Evolutionary conservation across 2,113 vertebrate genomes (phyloP), one percentile per base, ranked within the genome.

Genomic region (Neolamprologus tretocephalus): DNA sequence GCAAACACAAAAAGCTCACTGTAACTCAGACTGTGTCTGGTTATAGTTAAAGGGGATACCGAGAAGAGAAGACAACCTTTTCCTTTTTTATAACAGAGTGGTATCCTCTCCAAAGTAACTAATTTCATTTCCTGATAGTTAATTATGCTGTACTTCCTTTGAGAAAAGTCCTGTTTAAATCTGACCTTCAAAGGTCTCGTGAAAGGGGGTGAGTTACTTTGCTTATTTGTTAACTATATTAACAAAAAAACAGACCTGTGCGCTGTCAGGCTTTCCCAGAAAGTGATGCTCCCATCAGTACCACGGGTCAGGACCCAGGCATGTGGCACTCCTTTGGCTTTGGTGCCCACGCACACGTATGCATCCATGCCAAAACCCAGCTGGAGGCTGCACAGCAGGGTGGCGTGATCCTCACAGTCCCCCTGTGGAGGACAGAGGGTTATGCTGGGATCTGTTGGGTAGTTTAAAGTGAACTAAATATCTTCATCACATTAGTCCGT

Each of bases 331-430:
- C 96, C 97, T 94, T 97, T 99, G 53, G 96, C 97, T 94, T 99
- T 99, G 80, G 98, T 99, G 81, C 99, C 99, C 68, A 99, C 97
- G 92, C 99, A 99, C n/a, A 99, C 98, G 86, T 98, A 99, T 3
- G 98, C 98, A 91, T 99, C 98, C 89, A 99, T 87, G 8, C 98
- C 99, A 81, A 98, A 99, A 4, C 98, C 99, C 81, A 99, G 97
- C 81, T 99, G 96, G 82, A 99, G 97, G 93, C 98, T 98, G 94
- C 99, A 99, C 17, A 99, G 95, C 68, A 99, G 96, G 54, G 97
- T 98, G 81, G 98, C 97, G 14, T 99, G 99, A 91, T 99, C 98
- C 94, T 99, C 98, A 94, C 98, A 98, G 91, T 99, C 98, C n/a
- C 98, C 99, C 98, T 99, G 86, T 11, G 58, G 14, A 93, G 28